Evolutionary conservation across 2,888 invertebrate genomes (phyloP), one percentile per base, ranked within the genome.

Genomic region (Rhabditophanes sp.): DNA sequence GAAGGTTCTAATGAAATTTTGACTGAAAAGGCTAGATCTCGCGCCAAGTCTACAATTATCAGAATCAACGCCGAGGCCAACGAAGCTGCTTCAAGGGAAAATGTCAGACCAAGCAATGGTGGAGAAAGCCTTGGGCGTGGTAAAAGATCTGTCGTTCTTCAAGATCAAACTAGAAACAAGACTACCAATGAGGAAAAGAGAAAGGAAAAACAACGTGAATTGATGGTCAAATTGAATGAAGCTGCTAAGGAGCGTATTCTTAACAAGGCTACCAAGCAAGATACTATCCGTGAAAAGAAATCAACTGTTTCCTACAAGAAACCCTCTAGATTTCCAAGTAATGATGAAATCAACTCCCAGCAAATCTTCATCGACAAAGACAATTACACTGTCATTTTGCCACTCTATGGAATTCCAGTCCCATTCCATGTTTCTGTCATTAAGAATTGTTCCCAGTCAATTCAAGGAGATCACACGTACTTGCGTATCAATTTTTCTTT

Each of bases 391-490:
- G 80, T 99, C 5, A 57, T 96, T 47, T 69, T 96, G 62, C 96
- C 96, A 2, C 77, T 96, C 52, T 93, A 84, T 72, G 93, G 93
- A 39, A 73, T 84, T 27, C 80, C 90, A 1, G 85, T 87, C 41
- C 93, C 96, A 34, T 96, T 87, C 68, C 96, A 99, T 67, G 96
- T 99, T 66, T 87, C 90, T 3, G 93, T 87, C 4, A 84, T 99
- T 34, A 96, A 96, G 63, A 20, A 26, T 39, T n/a, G 25, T 46
- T 30, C 71, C 1, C 85, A 88, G 68, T 87, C 88, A 0, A 84
- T 93, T 9, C 96, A 99, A 70, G 88, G 96, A 4, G 93, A 93
- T 68, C 93, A 88, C 70, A 93, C 93, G 0, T 99, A 96, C 69
- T 76, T 96, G 50, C 78, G 75, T 66, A 81, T 96, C 59, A 96